Conservation (phyloP, 2,888 invertebrate genomes). For the Sarcophaga subvicina region DNA sequence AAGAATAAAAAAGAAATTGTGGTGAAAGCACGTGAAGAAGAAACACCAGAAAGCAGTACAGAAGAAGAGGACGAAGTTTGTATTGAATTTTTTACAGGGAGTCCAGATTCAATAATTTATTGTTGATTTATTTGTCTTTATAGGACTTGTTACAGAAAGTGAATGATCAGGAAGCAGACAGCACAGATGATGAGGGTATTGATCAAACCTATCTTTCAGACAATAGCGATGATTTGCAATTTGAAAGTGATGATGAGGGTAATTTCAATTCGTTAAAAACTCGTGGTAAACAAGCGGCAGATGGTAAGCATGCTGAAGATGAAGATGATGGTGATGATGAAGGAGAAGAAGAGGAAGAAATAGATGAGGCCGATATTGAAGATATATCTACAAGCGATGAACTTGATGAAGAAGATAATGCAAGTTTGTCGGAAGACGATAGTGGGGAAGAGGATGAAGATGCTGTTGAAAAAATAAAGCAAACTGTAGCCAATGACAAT, state of each 20-base stretch:
- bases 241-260: constrained; percentile 84
- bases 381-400: constrained; percentile 78
- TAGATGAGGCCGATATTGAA: constrained; percentile 78
- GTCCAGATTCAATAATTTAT: background rate
- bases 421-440: constrained; percentile 58
- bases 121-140: constrained; percentile 55
- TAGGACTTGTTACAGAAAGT: constrained; percentile 78
- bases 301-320: constrained; percentile 75
- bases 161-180: constrained; percentile 80
- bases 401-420: constrained; percentile 80
- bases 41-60: constrained; percentile 19
- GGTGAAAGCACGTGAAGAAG: constrained; percentile 1
- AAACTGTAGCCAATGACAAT: background rate
- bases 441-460: constrained; percentile 58
- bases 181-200: constrained; percentile 82
- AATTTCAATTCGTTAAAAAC: constrained; percentile 78
- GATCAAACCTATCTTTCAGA: constrained; percentile 78
- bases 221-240: constrained; percentile 81
- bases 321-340: constrained; percentile 75
- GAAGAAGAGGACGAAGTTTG: constrained; percentile 52
- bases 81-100: background rate
- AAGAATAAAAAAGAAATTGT: constrained; percentile 46
- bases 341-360: constrained; percentile 72
- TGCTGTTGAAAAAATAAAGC: background rate
- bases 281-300: constrained; percentile 69